Conservation (phyloP, 2,797 vertebrate genomes). For the Peromyscus nudipes region DNA sequence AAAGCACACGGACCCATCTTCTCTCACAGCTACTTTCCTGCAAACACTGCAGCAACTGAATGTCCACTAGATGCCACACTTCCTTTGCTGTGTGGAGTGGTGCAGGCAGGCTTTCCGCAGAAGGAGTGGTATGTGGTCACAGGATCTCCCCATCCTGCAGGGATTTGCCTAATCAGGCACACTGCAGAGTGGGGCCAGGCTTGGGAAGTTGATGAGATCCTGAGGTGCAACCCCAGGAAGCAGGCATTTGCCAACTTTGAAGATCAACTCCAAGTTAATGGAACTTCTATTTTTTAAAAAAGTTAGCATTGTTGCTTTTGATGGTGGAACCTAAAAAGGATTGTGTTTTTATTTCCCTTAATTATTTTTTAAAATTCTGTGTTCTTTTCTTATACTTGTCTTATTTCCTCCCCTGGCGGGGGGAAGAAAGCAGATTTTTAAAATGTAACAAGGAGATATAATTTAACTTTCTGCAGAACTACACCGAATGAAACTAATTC, state of each 20-base stretch:
- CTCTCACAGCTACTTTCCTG: neutral
- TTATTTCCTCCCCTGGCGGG: no score
- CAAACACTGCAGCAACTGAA: conserved; percentile 74
- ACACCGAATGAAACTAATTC: neutral
- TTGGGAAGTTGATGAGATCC: neutral
- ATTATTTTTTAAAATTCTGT: neutral
- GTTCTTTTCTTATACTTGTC: neutral
- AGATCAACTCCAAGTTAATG: neutral
- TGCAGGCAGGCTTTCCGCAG: neutral
- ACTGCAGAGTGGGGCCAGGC: neutral
- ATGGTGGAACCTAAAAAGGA: neutral
- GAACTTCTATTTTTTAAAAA: neutral
- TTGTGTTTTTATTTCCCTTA: neutral
- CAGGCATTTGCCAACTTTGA: conserved; percentile 11
- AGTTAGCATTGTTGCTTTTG: neutral
- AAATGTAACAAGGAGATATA: neutral
- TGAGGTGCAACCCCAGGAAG: neutral
- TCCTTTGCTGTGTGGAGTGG: conserved; percentile 85
- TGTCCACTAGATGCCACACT: conserved; percentile 93
- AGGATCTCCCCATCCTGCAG: neutral
- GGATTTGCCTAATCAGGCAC: neutral
- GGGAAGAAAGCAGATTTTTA: neutral
- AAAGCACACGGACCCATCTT: neutral
- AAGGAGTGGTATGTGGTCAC: neutral
- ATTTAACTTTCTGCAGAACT: conserved; percentile 7